Conservation (phyloP, 2,888 invertebrate genomes). For the Macroteleia sp. region DNA sequence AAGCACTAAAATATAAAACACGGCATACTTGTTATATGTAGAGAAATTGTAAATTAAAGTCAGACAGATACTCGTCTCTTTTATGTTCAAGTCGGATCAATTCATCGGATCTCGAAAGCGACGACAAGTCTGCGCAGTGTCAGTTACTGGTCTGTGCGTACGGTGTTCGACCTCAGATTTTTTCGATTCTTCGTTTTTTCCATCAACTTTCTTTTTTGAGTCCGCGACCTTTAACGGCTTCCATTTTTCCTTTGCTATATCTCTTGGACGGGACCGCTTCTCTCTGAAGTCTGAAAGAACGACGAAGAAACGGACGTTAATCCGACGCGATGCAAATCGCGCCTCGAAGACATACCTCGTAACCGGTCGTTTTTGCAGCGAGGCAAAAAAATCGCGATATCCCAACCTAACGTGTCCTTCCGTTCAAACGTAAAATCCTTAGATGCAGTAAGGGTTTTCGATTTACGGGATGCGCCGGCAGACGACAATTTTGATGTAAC, state of each 20-base stretch:
- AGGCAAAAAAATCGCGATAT: constrained; percentile 64
- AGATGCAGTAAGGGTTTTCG: constrained; percentile 61
- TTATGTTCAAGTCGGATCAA: constrained; percentile 44
- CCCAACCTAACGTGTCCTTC: constrained; percentile 50
- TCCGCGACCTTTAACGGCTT: constrained; percentile 70
- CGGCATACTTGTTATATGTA: too few relatives aligned
- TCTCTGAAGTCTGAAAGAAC: constrained; percentile 59
- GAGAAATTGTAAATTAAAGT: too few relatives aligned
- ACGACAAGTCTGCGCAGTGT: constrained; percentile 47
- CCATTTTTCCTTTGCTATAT: constrained; percentile 52
- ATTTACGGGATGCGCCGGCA: constrained; percentile 54
- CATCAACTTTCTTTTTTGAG: constrained; percentile 29
- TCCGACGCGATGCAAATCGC: constrained; percentile 73
- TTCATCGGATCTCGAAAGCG: constrained; percentile 42
- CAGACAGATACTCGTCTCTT: too few relatives aligned
- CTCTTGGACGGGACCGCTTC: constrained; percentile 49
- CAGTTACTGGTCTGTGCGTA: constrained; percentile 33
- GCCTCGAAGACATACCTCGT: constrained; percentile 64
- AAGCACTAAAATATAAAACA: too few relatives aligned
- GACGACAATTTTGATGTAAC: constrained; percentile 25
- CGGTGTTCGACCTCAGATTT: constrained; percentile 45
- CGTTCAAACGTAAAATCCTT: constrained; percentile 49
- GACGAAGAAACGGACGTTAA: constrained; percentile 69
- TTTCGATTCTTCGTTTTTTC: constrained; percentile 20
- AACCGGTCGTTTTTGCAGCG: constrained; percentile 67